Evolutionary conservation across 2,113 vertebrate species (phyloP).

Genomic region (Callionymus lyra): DNA sequence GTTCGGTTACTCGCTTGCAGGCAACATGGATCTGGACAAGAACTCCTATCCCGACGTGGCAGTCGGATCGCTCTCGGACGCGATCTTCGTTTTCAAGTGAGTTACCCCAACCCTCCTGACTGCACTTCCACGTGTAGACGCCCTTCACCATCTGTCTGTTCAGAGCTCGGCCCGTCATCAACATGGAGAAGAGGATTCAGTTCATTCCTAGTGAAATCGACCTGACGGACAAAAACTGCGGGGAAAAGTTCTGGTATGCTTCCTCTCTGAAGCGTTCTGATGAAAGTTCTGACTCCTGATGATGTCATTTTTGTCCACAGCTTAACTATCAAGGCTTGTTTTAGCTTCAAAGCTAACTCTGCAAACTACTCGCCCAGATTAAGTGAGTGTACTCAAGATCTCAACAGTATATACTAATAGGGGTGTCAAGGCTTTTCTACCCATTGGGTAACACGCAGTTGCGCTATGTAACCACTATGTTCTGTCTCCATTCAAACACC

Average conservation of each 20-base stretch:
- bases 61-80: conserved; percentile 86
- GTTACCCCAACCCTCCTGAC: neutral
- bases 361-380: conserved; percentile 69
- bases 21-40: conserved; percentile 89
- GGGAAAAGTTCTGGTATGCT: conserved; percentile 72
- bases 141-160: conserved; percentile 7
- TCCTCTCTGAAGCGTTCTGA: too few species aligned
- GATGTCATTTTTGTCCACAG: conserved; percentile 57
- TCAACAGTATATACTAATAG: too few species aligned
- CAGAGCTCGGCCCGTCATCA: conserved; percentile 84
- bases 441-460: too few species aligned
- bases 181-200: conserved; percentile 72
- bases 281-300: conserved; percentile 1
- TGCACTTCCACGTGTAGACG: neutral
- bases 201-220: conserved; percentile 66
- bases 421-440: too few species aligned
- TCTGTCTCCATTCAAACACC: too few species aligned
- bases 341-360: conserved; percentile 77
- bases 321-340: conserved; percentile 76
- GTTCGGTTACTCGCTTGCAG: conserved; percentile 93
- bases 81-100: conserved; percentile 63
- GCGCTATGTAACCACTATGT: too few species aligned
- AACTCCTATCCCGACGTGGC: conserved; percentile 91
- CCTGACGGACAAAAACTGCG: conserved; percentile 57
- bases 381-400: conserved; percentile 70